Percentiles rank a stretch among this genome's conserved stretches.
phyloP scores from a whole-genome alignment of 2,113 vertebrate species.

The Uropsilus gracilis region DNA sequence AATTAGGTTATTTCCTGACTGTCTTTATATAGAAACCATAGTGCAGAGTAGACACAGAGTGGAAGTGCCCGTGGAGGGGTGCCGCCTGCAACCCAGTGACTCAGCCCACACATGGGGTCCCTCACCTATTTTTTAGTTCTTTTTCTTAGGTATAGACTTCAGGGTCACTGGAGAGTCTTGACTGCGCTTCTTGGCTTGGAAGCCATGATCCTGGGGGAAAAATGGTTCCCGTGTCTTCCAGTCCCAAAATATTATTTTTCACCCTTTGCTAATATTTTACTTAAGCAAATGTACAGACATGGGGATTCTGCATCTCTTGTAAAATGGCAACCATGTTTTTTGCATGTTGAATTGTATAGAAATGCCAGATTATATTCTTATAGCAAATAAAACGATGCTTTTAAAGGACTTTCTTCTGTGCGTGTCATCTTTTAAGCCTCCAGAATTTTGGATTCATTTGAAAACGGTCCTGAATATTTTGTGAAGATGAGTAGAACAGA shows the following conservation, averaged over 20 bases:
- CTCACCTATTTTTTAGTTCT: background rate
- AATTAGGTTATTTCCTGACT: background rate
- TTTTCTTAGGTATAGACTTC: background rate
- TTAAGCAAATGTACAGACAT: slow-evolving; percentile 15
- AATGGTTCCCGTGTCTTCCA: background rate
- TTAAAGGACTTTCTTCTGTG: slow-evolving; percentile 56
- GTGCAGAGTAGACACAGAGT: background rate
- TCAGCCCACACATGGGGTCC: background rate
- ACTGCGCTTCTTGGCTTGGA: background rate
- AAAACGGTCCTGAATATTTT: slow-evolving; percentile 23
- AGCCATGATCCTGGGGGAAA: background rate
- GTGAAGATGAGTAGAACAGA: background rate
- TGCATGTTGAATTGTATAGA: slow-evolving; percentile 61
- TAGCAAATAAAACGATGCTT: slow-evolving; percentile 77
- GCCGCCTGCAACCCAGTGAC: background rate
- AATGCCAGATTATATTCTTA: slow-evolving; percentile 76
- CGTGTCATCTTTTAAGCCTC: slow-evolving; percentile 56
- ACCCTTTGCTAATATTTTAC: slow-evolving; percentile 43
- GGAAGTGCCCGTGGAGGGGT: background rate
- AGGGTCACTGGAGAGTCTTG: background rate
- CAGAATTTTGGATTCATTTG: slow-evolving; percentile 28
- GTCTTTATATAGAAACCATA: background rate
- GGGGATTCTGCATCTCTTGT: slow-evolving; percentile 57
- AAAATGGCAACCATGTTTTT: slow-evolving; percentile 58
- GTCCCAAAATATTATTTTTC: slow-evolving; percentile 34